Base-by-base conservation (phyloP, 37 sponge, comb jelly and placozoan genomes). In the Trichoplax adhaerens region DNA sequence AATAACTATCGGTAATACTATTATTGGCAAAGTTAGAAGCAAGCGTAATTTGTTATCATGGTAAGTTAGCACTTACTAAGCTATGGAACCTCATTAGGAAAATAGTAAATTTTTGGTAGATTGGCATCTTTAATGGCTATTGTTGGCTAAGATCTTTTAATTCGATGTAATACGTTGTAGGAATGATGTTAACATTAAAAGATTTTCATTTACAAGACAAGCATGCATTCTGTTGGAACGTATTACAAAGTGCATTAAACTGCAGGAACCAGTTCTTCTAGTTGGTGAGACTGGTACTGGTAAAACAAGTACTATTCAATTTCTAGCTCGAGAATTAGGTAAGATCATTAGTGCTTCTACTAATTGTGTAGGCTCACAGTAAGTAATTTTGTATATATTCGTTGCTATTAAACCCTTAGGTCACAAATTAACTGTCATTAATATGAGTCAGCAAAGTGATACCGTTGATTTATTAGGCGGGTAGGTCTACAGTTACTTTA, bases 401-500 rank as follows among this genome's bases (percentile, higher is more conserved):
- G 1, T 54, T 2, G 4, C 59, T 29, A 29, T 29, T 29, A 29
- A 29, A 29, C 29, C 29, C 29, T 29, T 29, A 88, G 93, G 89
- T 3, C 77, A 88, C 65, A 83, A 82, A 49, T 78, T 96, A 58
- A 81, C 84, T 69, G 94, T 85, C 46, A 63, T 96, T 4, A 96
- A 96, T 79, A 79, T 96, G 84, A 88, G 89, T 53, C 87, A 91
- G 74, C 98, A 96, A 72, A 91, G 83, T 65, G 98, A 91, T 64
- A 83, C 85, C 53, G 68, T 79, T 66, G 98, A 96, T 72, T 82
- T 96, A 2, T 67, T 96, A 29, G 98, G 98, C 75, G 98, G 98
- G 92, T 91, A 65, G 69, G 84, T 10, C 48, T 5, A 50, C 62
- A 0, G 12, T 10, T 60, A 60, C 29, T 29, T 29, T 29, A 29